Evolutionary conservation across 2,113 vertebrate genomes (phyloP).

Genomic region (Sarotherodon lohbergeri): DNA sequence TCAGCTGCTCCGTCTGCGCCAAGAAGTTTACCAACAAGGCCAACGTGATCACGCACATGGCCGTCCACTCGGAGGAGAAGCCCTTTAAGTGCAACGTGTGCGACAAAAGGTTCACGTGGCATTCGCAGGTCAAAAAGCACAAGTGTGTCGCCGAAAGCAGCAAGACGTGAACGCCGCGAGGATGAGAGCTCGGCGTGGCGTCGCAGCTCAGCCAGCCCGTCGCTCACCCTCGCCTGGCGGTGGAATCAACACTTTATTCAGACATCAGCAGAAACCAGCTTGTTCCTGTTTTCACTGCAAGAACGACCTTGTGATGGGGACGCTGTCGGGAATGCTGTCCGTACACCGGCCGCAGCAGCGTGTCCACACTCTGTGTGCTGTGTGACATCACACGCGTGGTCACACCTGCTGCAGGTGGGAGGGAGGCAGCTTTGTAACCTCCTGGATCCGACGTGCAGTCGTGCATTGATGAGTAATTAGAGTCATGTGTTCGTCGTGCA

Average conservation of each 20-base stretch:
- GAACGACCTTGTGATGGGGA: fast-evolving
- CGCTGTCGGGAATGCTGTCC: not conserved
- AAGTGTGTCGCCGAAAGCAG: not conserved
- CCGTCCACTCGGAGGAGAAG: not conserved
- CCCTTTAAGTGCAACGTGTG: not conserved
- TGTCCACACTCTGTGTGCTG: not conserved
- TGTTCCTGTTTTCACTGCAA: not conserved
- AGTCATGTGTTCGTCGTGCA: not conserved
- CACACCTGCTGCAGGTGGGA: not conserved
- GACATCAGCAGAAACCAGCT: not conserved
- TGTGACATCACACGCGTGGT: not conserved
- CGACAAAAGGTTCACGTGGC: not conserved
- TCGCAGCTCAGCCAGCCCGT: not conserved
- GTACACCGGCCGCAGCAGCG: fast-evolving
- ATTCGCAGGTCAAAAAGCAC: not conserved
- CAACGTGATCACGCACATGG: not conserved
- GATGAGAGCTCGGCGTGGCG: too few species aligned
- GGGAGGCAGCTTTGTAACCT: not conserved
- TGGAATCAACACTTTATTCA: not conserved
- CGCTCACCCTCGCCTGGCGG: not conserved
- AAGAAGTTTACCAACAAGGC: not conserved
- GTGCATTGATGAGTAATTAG: not conserved
- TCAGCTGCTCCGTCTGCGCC: not conserved
- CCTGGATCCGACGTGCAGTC: not conserved
- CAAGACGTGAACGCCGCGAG: not conserved